Evolutionary conservation across 1,140 invertebrate species (phyloP).

Genomic region (Belonocnema kinseyi): DNA sequence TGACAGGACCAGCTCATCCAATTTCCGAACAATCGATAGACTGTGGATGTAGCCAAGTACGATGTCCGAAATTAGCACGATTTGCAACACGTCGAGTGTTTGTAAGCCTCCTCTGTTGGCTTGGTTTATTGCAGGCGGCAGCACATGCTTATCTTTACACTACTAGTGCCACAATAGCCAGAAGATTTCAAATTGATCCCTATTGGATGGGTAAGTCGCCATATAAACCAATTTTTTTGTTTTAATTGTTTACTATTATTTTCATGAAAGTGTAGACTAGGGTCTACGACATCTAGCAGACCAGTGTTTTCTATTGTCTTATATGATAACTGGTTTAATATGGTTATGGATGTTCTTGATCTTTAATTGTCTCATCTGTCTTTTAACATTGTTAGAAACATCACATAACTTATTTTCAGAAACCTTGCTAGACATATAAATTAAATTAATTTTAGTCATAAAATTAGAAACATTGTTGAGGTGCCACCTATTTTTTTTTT

Average conservation of each 20-base stretch:
- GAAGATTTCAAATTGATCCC: conserved; percentile 74
- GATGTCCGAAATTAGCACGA: conserved; percentile 77
- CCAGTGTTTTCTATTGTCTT: too few species aligned
- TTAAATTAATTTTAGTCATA: too few species aligned
- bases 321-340: too few species aligned
- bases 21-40: conserved; percentile 76
- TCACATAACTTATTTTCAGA: too few species aligned
- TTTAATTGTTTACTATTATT: background rate
- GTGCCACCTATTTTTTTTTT: too few species aligned
- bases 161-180: conserved; percentile 76
- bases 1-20: conserved; percentile 71
- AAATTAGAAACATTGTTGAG: too few species aligned
- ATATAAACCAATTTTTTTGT: background rate
- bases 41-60: conserved; percentile 78
- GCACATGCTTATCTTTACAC: conserved; percentile 77
- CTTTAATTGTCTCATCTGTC: too few species aligned
- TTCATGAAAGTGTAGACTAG: too few species aligned
- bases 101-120: conserved; percentile 73
- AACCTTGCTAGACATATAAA: too few species aligned
- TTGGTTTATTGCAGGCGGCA: conserved; percentile 77
- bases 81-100: conserved; percentile 77
- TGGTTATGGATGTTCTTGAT: too few species aligned
- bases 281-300: too few species aligned
- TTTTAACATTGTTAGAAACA: too few species aligned
- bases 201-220: conserved; percentile 72